Conservation (phyloP, 1,140 invertebrate species). For the Ctenoplectra terminalis region DNA sequence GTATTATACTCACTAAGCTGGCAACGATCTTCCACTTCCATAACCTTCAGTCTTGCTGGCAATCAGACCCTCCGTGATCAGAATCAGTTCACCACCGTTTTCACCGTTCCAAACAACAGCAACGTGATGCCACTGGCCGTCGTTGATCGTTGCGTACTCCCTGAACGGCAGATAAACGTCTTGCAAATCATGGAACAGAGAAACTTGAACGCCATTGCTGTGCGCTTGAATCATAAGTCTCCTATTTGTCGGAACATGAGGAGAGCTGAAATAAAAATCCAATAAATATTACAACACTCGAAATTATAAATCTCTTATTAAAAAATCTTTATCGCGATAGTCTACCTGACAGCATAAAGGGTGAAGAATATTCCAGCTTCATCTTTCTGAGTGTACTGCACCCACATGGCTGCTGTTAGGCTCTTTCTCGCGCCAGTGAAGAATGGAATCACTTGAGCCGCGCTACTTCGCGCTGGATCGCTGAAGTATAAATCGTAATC, state of each 20-base stretch:
- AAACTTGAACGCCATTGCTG: conserved; percentile 94
- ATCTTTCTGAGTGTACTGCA: conserved; percentile 95
- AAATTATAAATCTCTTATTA: neutral
- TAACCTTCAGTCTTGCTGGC: conserved; percentile 94
- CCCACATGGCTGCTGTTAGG: conserved; percentile 97
- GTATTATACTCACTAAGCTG: conserved; percentile 88
- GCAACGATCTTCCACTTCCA: conserved; percentile 89
- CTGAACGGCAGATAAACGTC: conserved; percentile 95
- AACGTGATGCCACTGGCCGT: conserved; percentile 98
- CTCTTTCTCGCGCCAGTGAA: conserved; percentile 89
- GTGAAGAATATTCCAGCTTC: conserved; percentile 97
- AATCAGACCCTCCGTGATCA: conserved; percentile 96
- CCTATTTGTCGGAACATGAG: conserved; percentile 91
- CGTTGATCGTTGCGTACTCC: conserved; percentile 96
- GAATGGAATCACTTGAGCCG: conserved; percentile 95
- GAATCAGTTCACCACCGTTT: conserved; percentile 90
- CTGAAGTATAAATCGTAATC: conserved; percentile 98
- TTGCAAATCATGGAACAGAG: conserved; percentile 93
- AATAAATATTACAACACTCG: neutral
- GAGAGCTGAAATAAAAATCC: conserved; percentile 83
- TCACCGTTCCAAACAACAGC: conserved; percentile 96
- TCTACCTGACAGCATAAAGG: conserved; percentile 92
- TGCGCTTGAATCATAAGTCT: conserved; percentile 94
- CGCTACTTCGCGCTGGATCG: conserved; percentile 93
- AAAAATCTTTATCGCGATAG: neutral